A percentile compares a stretch with the other conserved stretches of the same genome.
These are phyloP conservation scores for Crocuta crocuta DNA, from an alignment of 2,113 vertebrate genomes.

Conservation along the genomic window DNA sequence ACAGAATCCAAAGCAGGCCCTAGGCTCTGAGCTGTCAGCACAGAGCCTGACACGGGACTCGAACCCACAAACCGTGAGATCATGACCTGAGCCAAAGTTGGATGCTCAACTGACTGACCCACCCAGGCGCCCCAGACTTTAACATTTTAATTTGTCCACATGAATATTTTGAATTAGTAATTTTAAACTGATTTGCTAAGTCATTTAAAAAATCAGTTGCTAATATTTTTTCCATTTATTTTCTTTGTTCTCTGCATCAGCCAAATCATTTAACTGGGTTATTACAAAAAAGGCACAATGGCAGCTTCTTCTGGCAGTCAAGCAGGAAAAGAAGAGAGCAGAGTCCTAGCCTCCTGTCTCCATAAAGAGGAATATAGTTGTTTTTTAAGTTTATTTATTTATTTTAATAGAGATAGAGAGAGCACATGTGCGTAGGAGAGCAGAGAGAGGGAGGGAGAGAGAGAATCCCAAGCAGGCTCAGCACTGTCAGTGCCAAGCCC, in stretches of 20 bases:
- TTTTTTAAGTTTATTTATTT: no score
- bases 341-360: neutral
- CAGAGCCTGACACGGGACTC: no score
- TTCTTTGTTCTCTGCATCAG: neutral
- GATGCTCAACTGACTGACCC: no score
- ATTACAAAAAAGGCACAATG: neutral
- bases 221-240: slow-evolving; percentile 7
- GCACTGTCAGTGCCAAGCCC: no score
- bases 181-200: neutral
- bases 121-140: neutral
- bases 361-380: neutral
- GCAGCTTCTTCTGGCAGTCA: neutral
- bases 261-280: neutral
- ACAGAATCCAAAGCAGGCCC: no score
- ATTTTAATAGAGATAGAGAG: no score
- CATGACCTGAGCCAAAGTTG: no score
- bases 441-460: no score
- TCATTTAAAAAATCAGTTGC: slow-evolving; percentile 20
- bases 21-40: no score
- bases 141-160: neutral
- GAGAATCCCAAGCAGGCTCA: no score
- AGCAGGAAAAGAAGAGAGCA: neutral
- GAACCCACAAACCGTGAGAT: no score
- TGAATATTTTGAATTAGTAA: neutral
- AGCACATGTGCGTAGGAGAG: no score